Evolutionary conservation across 2,797 vertebrate genomes (phyloP).

Genomic region (Myotis planiceps): DNA sequence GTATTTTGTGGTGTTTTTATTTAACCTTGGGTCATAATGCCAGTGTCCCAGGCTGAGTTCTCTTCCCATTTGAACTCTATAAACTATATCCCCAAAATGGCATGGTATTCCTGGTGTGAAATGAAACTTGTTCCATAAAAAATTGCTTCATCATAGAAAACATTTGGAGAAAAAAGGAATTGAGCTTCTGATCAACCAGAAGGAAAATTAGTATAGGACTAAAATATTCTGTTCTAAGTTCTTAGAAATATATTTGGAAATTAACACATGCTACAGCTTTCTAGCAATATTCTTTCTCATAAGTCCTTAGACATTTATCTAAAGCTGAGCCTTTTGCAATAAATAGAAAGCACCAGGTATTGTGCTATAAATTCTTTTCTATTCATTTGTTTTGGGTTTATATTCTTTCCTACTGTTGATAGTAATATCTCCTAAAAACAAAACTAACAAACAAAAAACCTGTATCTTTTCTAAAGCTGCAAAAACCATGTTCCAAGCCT

Average conservation of each 20-base stretch:
- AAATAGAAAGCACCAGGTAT: slow-evolving; percentile 19
- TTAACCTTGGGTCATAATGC: slow-evolving; percentile 53
- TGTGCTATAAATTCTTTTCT: neutral
- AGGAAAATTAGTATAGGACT: neutral
- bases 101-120: neutral
- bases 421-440: slow-evolving; percentile 63
- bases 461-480: slow-evolving; percentile 62
- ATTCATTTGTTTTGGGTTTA: slow-evolving; percentile 35
- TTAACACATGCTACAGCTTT: neutral
- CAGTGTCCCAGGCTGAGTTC: slow-evolving; percentile 30
- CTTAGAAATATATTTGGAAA: neutral
- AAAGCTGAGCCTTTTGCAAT: neutral
- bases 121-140: neutral
- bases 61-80: slow-evolving; percentile 40
- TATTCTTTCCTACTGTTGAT: slow-evolving; percentile 54
- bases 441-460: too few species aligned
- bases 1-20: neutral
- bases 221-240: neutral
- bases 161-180: neutral
- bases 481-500: slow-evolving; percentile 77
- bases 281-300: neutral
- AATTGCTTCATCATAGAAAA: slow-evolving; percentile 21
- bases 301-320: slow-evolving; percentile 5
- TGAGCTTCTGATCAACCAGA: neutral
- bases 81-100: slow-evolving; percentile 10